These are phyloP conservation scores for Brachionus paranguensis DNA, from an alignment of 1,140 invertebrate species.

Conservation along the genomic window DNA sequence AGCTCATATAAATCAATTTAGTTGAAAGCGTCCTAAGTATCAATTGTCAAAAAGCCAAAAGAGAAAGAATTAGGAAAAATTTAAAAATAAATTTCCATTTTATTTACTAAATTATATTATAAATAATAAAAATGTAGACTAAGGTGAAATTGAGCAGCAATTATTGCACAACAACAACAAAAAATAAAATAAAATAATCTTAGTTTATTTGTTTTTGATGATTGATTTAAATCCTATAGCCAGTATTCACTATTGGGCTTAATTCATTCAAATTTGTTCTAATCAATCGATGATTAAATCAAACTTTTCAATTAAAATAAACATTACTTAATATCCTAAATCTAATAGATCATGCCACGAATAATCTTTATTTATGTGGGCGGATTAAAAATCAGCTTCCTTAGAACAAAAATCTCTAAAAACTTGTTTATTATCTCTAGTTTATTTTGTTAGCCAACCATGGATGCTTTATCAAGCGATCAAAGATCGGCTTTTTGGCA, in stretches of 20 bases:
- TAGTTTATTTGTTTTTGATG: neutral
- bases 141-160: neutral
- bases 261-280: neutral
- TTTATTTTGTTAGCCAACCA: conserved; percentile 28
- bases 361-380: neutral
- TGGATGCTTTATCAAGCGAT: conserved; percentile 24
- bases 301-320: neutral
- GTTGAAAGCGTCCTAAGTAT: neutral
- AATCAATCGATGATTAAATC: neutral
- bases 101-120: neutral
- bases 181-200: neutral
- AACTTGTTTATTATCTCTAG: neutral
- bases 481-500: conserved; percentile 23
- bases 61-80: neutral
- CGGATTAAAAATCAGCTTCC: neutral
- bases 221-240: neutral
- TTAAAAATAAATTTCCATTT: neutral
- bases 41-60: neutral
- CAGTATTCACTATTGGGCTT: neutral
- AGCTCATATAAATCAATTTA: neutral
- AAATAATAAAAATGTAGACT: neutral
- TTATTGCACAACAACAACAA: neutral
- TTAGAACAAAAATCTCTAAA: neutral
- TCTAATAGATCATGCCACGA: neutral
- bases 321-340: neutral